phyloP scores from a whole-genome alignment of 2,797 vertebrate species.

The Emys orbicularis region DNA sequence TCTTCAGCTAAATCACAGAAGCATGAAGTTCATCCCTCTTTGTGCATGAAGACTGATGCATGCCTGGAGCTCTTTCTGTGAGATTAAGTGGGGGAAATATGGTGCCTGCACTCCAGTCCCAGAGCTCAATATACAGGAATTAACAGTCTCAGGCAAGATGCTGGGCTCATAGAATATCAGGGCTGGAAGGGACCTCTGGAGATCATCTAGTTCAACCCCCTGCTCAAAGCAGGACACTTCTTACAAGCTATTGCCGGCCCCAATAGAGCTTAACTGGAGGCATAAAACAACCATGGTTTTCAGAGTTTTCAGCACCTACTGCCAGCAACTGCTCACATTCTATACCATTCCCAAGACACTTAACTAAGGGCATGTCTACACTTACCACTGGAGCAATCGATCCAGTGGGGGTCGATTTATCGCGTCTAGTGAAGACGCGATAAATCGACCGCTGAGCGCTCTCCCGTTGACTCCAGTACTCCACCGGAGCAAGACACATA shows the following conservation, averaged over 20 bases:
- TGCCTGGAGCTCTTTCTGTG: neutral
- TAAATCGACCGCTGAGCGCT: too few species aligned
- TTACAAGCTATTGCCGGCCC: neutral
- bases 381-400: too few species aligned
- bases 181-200: too few species aligned
- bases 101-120: neutral
- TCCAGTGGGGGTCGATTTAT: too few species aligned
- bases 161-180: neutral
- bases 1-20: neutral
- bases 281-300: accelerated
- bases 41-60: accelerated
- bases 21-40: neutral
- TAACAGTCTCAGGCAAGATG: neutral
- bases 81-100: accelerated
- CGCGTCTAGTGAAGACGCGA: too few species aligned
- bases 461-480: too few species aligned
- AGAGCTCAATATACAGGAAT: neutral
- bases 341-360: neutral
- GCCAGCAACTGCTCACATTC: constrained; percentile 7
- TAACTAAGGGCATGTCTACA: neutral
- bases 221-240: neutral
- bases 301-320: neutral
- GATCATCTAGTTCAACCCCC: too few species aligned
- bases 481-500: too few species aligned
- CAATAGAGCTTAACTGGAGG: neutral